These are phyloP conservation scores for Papilio polytes DNA, from an alignment of 1,140 invertebrate species.

Conservation along the genomic window DNA sequence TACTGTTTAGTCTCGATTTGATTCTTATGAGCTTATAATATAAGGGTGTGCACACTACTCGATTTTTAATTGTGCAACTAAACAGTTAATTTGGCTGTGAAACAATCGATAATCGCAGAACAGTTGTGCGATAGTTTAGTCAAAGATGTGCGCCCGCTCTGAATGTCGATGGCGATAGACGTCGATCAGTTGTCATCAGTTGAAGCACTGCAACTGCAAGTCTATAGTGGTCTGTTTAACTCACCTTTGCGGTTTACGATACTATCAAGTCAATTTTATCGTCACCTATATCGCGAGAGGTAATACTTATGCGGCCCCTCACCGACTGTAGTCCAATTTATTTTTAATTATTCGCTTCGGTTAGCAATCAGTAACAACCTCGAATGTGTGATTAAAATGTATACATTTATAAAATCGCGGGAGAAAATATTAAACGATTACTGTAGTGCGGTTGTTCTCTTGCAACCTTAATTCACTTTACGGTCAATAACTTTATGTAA, in stretches of 20 bases:
- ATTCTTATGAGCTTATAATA: too few relatives aligned
- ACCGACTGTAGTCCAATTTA: conserved; percentile 12
- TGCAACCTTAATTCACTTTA: background rate
- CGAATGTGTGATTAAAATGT: conserved; percentile 6
- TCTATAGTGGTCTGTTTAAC: background rate
- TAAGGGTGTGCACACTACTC: too few relatives aligned
- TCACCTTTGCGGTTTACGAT: background rate
- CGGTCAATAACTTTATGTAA: background rate
- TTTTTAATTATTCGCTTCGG: conserved; percentile 28
- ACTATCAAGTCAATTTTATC: conserved; percentile 12
- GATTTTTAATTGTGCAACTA: too few relatives aligned
- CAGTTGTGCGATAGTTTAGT: too few relatives aligned
- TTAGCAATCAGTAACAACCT: background rate
- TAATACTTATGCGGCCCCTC: background rate
- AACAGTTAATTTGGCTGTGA: too few relatives aligned
- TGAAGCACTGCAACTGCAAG: too few relatives aligned
- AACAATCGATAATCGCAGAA: too few relatives aligned
- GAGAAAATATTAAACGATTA: conserved; percentile 5
- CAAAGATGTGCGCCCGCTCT: too few relatives aligned
- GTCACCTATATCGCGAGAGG: background rate
- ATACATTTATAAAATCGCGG: background rate
- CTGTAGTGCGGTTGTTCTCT: background rate
- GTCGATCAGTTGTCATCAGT: too few relatives aligned
- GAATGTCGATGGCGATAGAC: too few relatives aligned
- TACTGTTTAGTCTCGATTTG: too few relatives aligned